Conservation (phyloP, 1,140 invertebrate species). For the Amphibalanus amphitrite region DNA sequence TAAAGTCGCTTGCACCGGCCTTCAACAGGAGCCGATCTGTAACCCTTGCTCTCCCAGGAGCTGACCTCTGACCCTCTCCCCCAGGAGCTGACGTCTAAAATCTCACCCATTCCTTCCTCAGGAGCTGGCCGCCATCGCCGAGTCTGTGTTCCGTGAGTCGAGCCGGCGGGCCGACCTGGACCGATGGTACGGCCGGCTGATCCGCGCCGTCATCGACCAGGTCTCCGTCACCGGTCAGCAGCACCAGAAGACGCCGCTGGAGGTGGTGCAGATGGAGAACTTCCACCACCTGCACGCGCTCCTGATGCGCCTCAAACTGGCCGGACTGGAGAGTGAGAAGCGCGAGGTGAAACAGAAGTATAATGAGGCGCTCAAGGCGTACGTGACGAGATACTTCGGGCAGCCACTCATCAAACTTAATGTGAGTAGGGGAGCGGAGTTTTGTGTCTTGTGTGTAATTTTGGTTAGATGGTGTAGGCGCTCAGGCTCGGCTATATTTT, state of each 20-base stretch:
- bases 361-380: constrained; percentile 69
- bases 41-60: too few relatives aligned
- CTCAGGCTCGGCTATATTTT: too few relatives aligned
- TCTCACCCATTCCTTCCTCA: constrained; percentile 24
- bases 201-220: constrained; percentile 63
- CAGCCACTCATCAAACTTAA: constrained; percentile 88
- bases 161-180: constrained; percentile 86
- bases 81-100: too few relatives aligned
- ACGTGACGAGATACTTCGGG: constrained; percentile 89
- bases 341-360: constrained; percentile 87
- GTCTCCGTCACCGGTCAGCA: constrained; percentile 42
- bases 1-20: too few relatives aligned
- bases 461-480: too few relatives aligned
- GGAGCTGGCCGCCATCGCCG: constrained; percentile 70
- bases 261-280: constrained; percentile 95
- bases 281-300: constrained; percentile 84
- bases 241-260: constrained; percentile 79
- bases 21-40: too few relatives aligned
- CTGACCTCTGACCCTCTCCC: too few relatives aligned
- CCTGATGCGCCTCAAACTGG: constrained; percentile 75
- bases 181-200: constrained; percentile 78
- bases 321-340: constrained; percentile 64
- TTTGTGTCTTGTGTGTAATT: neutral
- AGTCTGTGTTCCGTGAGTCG: constrained; percentile 69
- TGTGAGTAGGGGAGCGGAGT: constrained; percentile 34